Percentiles rank a stretch among this genome's conserved stretches.
These are phyloP conservation scores for Glaucidium brasilianum DNA, from an alignment of 2,113 vertebrate species.

Conservation along the genomic window DNA sequence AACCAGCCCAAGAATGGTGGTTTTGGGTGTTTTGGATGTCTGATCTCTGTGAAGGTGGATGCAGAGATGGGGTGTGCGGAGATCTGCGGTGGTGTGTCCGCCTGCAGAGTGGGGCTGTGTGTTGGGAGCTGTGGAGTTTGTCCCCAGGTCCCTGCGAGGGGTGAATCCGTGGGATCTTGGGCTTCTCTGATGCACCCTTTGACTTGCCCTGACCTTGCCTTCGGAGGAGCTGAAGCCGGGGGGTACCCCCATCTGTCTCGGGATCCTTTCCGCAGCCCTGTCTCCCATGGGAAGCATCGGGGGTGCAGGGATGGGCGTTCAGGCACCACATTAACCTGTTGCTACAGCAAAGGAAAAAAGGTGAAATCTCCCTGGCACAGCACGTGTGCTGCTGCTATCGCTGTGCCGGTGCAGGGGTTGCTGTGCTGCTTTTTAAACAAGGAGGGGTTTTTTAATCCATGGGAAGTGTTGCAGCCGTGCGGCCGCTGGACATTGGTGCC, in stretches of 20 bases:
- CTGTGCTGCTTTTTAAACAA: neutral
- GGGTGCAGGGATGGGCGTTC: rapidly evolving
- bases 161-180: rapidly evolving
- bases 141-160: neutral
- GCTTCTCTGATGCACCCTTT: neutral
- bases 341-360: neutral
- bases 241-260: rapidly evolving
- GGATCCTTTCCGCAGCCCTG: neutral
- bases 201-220: neutral
- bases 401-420: rapidly evolving
- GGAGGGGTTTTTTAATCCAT: neutral
- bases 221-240: rapidly evolving
- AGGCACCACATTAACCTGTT: rapidly evolving
- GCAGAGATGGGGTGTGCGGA: neutral
- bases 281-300: neutral
- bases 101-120: rapidly evolving
- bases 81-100: neutral
- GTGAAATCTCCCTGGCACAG: neutral
- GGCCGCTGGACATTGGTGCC: rapidly evolving
- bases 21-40: neutral
- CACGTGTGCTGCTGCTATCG: rapidly evolving
- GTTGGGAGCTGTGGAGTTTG: neutral
- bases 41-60: neutral
- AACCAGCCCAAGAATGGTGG: neutral
- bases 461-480: neutral